phyloP scores from a whole-genome alignment of 35 echinoderm and acorn worm genomes.

The Apostichopus parvimensis region DNA sequence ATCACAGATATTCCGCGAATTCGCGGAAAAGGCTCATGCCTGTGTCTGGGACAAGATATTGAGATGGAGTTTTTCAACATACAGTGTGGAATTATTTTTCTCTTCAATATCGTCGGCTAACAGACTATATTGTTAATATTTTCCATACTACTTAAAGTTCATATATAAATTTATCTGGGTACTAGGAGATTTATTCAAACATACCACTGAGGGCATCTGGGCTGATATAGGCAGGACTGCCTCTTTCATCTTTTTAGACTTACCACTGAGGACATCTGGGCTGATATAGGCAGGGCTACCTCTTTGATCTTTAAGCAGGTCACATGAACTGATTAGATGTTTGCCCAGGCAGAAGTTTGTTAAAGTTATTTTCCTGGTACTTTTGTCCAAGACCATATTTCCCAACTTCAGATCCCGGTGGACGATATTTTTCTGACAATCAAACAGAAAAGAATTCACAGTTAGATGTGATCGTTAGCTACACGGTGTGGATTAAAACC shows the following conservation, averaged over 20 bases:
- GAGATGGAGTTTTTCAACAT: no score
- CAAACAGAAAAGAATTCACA: background rate
- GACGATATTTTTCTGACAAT: slow-evolving; percentile 95
- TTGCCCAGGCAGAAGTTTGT: slow-evolving; percentile 99
- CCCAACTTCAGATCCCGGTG: slow-evolving; percentile 95
- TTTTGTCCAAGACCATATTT: slow-evolving; percentile 93
- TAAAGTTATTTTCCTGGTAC: slow-evolving; percentile 76
- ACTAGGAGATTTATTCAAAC: background rate
- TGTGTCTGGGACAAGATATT: no score
- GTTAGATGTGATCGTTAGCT: no score
- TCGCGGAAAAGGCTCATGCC: no score
- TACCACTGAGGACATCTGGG: slow-evolving; percentile 97
- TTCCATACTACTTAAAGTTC: background rate
- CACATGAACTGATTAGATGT: slow-evolving; percentile 85
- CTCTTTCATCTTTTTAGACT: slow-evolving; percentile 53
- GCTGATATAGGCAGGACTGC: slow-evolving; percentile 98
- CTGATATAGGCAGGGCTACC: slow-evolving; percentile 99
- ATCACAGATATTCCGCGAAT: no score
- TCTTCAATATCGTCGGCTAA: no score
- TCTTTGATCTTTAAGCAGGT: slow-evolving; percentile 95
- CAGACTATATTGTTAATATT: no score
- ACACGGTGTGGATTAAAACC: no score
- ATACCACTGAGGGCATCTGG: slow-evolving; percentile 92
- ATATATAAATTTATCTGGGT: no score
- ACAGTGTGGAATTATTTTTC: no score